These are phyloP conservation scores for Graphium colonna DNA, from an alignment of 2,888 invertebrate species.

Conservation along the genomic window DNA sequence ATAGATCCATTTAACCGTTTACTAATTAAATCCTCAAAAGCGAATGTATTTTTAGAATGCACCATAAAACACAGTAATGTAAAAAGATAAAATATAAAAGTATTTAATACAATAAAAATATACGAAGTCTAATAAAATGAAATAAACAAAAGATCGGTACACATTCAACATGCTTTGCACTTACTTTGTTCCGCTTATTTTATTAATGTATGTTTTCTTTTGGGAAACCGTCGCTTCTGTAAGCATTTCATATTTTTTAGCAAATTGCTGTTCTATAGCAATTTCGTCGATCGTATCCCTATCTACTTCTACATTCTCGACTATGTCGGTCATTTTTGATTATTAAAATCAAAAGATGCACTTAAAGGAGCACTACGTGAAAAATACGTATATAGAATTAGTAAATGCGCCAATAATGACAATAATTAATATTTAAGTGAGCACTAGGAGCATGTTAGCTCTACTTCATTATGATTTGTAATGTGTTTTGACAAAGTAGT, in stretches of 20 bases:
- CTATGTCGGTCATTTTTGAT: conserved; percentile 55
- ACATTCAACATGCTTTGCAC: conserved; percentile 28
- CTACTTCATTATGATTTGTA: background rate
- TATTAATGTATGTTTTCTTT: conserved; percentile 81
- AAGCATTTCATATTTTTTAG: conserved; percentile 50
- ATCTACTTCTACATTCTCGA: conserved; percentile 61
- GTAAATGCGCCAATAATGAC: background rate
- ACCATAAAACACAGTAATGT: no score
- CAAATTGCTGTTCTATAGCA: conserved; percentile 51
- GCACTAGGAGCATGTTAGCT: background rate
- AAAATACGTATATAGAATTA: background rate
- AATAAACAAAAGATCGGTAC: no score
- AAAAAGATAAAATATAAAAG: no score
- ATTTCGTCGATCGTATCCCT: conserved; percentile 52
- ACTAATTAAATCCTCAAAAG: no score
- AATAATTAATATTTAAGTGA: background rate
- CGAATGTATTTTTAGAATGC: no score
- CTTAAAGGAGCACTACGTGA: background rate
- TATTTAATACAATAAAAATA: no score
- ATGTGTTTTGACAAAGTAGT: background rate
- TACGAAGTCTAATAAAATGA: no score
- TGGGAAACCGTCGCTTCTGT: conserved; percentile 75
- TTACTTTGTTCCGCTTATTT: conserved; percentile 80
- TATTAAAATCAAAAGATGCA: background rate
- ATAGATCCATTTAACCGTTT: no score